phyloP scores from a whole-genome alignment of 2,113 vertebrate species.

The Odobenus rosmarus region DNA sequence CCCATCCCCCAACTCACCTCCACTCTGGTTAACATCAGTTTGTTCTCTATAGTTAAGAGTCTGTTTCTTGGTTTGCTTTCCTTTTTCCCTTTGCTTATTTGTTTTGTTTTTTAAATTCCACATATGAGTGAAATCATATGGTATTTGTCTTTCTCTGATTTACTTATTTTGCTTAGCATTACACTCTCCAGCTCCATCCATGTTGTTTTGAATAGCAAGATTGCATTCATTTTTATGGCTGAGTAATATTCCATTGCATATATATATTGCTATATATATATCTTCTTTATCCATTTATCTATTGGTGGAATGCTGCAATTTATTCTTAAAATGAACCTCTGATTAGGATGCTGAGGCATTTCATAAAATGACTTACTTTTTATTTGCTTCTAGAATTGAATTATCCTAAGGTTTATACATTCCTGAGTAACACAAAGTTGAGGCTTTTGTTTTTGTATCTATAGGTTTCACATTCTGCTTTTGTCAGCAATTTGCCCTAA shows the following conservation, averaged over 20 bases:
- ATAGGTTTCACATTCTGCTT: not conserved
- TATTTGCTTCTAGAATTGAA: not conserved
- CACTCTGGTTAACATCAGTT: no score
- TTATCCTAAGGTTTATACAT: not conserved
- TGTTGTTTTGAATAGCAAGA: not conserved
- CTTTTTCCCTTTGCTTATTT: not conserved
- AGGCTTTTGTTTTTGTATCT: not conserved
- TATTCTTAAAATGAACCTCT: constrained; percentile 32
- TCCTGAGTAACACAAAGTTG: not conserved
- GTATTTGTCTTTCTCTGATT: not conserved
- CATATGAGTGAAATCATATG: not conserved
- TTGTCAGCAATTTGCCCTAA: not conserved
- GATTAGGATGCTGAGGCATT: not conserved
- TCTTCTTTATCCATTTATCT: not conserved
- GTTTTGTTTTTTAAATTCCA: not conserved
- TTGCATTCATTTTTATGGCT: not conserved
- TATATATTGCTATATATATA: not conserved
- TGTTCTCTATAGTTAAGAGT: no score
- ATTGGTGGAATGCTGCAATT: not conserved
- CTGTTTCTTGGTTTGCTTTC: no score
- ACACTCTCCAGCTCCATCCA: not conserved
- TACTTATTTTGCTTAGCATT: not conserved
- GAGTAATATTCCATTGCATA: not conserved
- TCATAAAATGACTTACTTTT: not conserved
- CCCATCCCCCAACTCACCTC: no score